Conservation (phyloP, 1,140 invertebrate genomes). For the Drosophila sp. region DNA sequence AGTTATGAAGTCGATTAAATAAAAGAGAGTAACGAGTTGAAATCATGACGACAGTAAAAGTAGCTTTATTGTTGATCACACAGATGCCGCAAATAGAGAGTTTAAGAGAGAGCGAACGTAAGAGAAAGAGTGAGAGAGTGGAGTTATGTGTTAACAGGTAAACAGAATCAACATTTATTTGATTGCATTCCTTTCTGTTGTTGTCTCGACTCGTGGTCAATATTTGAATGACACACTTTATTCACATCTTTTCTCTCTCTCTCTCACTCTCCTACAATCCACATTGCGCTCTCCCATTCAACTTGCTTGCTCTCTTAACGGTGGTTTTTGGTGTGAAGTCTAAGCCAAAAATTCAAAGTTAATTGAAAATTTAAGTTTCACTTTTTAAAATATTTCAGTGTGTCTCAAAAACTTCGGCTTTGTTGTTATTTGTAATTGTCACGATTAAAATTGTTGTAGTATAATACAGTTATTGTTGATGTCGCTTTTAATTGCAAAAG, state of each 20-base stretch:
- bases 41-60: conserved; percentile 62
- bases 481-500: conserved; percentile 36
- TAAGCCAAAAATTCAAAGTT: conserved; percentile 38
- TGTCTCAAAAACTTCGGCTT: conserved; percentile 4
- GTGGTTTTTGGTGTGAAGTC: conserved; percentile 2
- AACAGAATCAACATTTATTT: conserved; percentile 22
- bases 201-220: conserved; percentile 37
- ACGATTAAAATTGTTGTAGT: conserved; percentile 2
- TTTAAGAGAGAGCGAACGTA: conserved; percentile 3
- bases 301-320: conserved; percentile 23
- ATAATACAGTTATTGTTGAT: conserved; percentile 25
- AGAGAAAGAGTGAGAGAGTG: conserved; percentile 12
- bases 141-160: conserved; percentile 17
- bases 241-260: background rate
- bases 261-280: conserved; percentile 1
- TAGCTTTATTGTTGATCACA: conserved; percentile 48
- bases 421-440: conserved; percentile 26
- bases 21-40: conserved; percentile 15
- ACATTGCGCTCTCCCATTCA: background rate
- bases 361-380: conserved; percentile 49
- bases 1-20: background rate
- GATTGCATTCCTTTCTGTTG: conserved; percentile 11
- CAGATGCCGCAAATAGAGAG: conserved; percentile 17
- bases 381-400: conserved; percentile 41
- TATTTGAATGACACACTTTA: conserved; percentile 61